These are phyloP conservation scores for Dendrophyllia cribrosa DNA, from an alignment of 64 coral and sea anemone genomes.

Conservation along the genomic window DNA sequence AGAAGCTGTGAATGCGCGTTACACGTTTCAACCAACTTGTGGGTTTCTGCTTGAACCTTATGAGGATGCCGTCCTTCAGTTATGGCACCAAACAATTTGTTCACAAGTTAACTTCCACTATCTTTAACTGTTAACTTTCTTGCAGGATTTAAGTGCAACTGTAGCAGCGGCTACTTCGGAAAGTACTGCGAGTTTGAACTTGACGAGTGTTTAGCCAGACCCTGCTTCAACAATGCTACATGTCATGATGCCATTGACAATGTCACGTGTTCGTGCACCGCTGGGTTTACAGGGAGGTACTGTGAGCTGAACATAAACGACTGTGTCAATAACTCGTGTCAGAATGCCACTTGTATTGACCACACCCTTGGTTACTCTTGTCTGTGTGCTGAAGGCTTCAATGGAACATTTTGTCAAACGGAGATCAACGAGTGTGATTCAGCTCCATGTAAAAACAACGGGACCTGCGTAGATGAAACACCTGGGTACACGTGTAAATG, in stretches of 20 bases:
- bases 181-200: slow-evolving; percentile 11
- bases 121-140: background rate
- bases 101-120: too few relatives aligned
- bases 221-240: slow-evolving; percentile 24
- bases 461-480: background rate
- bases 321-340: slow-evolving; percentile 32
- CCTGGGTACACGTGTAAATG: slow-evolving; percentile 29
- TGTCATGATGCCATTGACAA: background rate
- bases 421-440: slow-evolving; percentile 53
- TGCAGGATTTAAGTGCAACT: background rate
- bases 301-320: slow-evolving; percentile 34
- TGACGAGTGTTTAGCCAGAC: background rate
- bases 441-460: background rate
- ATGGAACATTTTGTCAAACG: slow-evolving; percentile 15
- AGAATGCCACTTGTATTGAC: slow-evolving; percentile 65
- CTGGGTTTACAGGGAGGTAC: slow-evolving; percentile 40
- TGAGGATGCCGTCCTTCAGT: too few relatives aligned
- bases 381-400: background rate
- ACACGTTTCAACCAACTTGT: too few relatives aligned
- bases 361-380: slow-evolving; percentile 11
- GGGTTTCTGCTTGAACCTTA: too few relatives aligned
- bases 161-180: background rate
- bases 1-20: too few relatives aligned
- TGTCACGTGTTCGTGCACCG: slow-evolving; percentile 44
- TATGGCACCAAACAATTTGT: too few relatives aligned